Conservation (phyloP, 2,888 invertebrate species). For the Strigamia maritima region DNA sequence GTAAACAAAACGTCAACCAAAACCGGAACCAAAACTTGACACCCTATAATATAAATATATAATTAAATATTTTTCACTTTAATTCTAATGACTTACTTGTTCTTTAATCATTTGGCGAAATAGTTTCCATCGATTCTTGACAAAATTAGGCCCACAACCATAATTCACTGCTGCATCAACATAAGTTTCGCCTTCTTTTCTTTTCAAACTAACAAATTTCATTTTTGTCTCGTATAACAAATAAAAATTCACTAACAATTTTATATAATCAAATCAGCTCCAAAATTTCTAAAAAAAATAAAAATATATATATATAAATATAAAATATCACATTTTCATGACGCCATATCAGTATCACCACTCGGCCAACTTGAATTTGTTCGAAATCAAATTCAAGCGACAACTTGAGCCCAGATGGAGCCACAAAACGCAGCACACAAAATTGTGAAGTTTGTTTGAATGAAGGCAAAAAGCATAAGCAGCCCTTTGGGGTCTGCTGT, state of each 20-base stretch:
- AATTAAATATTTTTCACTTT: neutral
- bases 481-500: too few relatives aligned
- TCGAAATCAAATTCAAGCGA: too few relatives aligned
- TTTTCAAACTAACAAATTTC: neutral
- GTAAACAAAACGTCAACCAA: neutral
- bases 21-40: constrained; percentile 1
- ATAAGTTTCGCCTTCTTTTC: neutral
- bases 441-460: too few relatives aligned
- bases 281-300: too few relatives aligned
- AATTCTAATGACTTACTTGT: neutral
- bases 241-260: neutral
- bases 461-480: too few relatives aligned
- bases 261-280: neutral
- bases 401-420: too few relatives aligned
- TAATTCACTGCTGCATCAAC: neutral
- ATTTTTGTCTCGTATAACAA: neutral
- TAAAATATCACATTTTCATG: too few relatives aligned
- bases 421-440: too few relatives aligned
- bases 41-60: neutral
- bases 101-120: neutral
- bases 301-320: too few relatives aligned
- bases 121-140: neutral
- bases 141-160: constrained; percentile 23
- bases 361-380: too few relatives aligned
- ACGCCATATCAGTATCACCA: too few relatives aligned